Percentiles rank a stretch among this genome's conserved stretches.
phyloP scores from a whole-genome alignment of 2,888 invertebrate species.

The Acronicta aceris region DNA sequence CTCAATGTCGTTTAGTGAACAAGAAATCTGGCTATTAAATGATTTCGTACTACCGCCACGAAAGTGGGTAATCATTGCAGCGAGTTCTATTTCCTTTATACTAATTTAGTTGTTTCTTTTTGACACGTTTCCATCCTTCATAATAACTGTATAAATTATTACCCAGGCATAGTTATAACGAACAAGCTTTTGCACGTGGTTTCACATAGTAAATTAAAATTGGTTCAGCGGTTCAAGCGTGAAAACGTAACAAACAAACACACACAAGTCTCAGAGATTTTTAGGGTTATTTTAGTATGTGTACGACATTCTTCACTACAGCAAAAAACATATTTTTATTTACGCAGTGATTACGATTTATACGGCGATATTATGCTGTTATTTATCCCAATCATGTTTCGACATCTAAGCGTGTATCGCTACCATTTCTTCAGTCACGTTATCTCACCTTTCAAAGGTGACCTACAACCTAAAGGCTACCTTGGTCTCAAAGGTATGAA shows the following conservation, averaged over 20 bases:
- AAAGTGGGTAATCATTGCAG: constrained; percentile 18
- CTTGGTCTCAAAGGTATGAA: constrained; percentile 33
- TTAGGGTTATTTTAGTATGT: neutral
- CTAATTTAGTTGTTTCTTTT: constrained; percentile 12
- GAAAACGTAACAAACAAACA: too few relatives aligned
- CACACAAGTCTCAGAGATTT: too few relatives aligned
- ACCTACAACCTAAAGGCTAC: too few relatives aligned
- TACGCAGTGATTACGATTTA: constrained; percentile 9
- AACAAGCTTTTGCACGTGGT: neutral
- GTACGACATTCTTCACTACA: constrained; percentile 1
- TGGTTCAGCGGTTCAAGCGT: too few relatives aligned
- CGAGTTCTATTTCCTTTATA: constrained; percentile 17
- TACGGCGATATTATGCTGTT: constrained; percentile 12
- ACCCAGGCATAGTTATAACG: constrained; percentile 4
- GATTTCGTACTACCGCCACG: constrained; percentile 19
- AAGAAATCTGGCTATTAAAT: constrained; percentile 25
- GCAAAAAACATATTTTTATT: constrained; percentile 26
- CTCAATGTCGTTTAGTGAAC: constrained; percentile 20
- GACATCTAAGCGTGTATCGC: neutral
- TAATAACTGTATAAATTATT: constrained; percentile 11
- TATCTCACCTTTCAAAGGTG: constrained; percentile 25
- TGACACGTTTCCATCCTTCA: constrained; percentile 14
- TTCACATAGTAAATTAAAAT: too few relatives aligned
- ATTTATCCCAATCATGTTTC: constrained; percentile 1
- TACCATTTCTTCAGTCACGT: constrained; percentile 21